Evolutionary conservation across 2,888 invertebrate genomes (phyloP).

Genomic region (Apamea epomidion): DNA sequence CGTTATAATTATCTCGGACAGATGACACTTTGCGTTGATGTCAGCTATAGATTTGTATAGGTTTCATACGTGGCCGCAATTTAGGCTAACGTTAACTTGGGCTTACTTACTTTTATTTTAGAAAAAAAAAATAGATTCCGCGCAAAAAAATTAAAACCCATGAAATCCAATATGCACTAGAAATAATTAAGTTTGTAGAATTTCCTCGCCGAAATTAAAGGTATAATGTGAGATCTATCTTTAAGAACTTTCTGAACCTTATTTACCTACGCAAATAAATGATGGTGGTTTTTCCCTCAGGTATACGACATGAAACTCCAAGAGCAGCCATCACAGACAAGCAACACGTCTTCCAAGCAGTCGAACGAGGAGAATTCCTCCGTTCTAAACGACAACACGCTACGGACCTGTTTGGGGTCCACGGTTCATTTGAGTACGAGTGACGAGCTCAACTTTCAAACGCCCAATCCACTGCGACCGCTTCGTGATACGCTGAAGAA

Average conservation of each 20-base stretch:
- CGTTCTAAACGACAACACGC: slow-evolving; percentile 78
- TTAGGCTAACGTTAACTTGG: no score
- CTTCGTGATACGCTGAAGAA: slow-evolving; percentile 86
- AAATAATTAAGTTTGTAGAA: neutral
- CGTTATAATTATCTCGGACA: no score
- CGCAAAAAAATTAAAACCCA: no score
- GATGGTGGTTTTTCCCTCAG: slow-evolving; percentile 63
- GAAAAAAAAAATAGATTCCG: no score
- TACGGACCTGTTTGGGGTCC: slow-evolving; percentile 83
- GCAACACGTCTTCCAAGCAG: slow-evolving; percentile 70
- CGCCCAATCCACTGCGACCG: slow-evolving; percentile 82
- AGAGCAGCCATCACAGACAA: slow-evolving; percentile 81
- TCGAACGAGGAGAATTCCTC: slow-evolving; percentile 71
- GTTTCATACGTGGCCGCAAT: no score
- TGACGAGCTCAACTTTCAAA: slow-evolving; percentile 82
- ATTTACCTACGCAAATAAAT: neutral
- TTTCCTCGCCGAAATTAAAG: neutral
- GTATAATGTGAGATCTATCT: neutral
- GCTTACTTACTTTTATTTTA: no score
- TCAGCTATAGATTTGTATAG: no score
- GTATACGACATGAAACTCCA: slow-evolving; percentile 85
- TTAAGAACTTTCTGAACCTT: neutral
- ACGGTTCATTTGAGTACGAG: slow-evolving; percentile 84
- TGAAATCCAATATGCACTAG: no score
- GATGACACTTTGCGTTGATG: no score